A percentile compares a stretch with the other conserved stretches of the same genome.
Evolutionary conservation across 2,797 vertebrate genomes (phyloP).

Genomic region (Anguilla pacifica): DNA sequence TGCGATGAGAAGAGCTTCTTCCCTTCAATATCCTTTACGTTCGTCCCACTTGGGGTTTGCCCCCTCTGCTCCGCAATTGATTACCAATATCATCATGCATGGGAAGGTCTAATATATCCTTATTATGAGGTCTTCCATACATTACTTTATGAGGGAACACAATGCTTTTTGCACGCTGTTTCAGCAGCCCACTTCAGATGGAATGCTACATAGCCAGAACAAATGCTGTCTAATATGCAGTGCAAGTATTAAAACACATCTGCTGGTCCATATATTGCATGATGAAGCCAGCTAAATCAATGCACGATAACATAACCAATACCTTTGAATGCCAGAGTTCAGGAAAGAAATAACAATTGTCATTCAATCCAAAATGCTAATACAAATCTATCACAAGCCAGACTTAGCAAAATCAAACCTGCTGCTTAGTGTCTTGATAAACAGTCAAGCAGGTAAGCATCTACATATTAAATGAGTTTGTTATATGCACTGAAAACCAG

Average conservation of each 20-base stretch:
- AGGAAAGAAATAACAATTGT: neutral
- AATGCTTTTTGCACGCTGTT: neutral
- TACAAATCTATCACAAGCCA: neutral
- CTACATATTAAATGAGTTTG: neutral
- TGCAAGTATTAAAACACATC: neutral
- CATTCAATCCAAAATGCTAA: neutral
- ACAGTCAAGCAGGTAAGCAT: neutral
- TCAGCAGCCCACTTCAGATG: neutral
- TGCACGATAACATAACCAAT: neutral
- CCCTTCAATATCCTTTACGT: slow-evolving; percentile 4
- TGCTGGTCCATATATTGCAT: neutral
- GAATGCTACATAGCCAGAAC: neutral
- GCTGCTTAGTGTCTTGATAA: neutral
- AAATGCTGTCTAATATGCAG: neutral
- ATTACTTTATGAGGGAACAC: neutral
- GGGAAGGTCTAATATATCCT: neutral
- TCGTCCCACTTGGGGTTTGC: slow-evolving; percentile 8
- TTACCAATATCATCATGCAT: neutral
- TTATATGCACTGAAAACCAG: neutral
- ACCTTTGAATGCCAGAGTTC: neutral
- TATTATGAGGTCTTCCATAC: neutral
- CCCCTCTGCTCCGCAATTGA: slow-evolving; percentile 14
- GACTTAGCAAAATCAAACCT: neutral
- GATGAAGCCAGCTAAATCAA: neutral
- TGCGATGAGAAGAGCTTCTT: slow-evolving; percentile 14